A percentile compares a stretch with the other conserved stretches of the same genome.
Conservation (phyloP, 2,888 invertebrate species). For the Gymnosoma rotundatum region DNA sequence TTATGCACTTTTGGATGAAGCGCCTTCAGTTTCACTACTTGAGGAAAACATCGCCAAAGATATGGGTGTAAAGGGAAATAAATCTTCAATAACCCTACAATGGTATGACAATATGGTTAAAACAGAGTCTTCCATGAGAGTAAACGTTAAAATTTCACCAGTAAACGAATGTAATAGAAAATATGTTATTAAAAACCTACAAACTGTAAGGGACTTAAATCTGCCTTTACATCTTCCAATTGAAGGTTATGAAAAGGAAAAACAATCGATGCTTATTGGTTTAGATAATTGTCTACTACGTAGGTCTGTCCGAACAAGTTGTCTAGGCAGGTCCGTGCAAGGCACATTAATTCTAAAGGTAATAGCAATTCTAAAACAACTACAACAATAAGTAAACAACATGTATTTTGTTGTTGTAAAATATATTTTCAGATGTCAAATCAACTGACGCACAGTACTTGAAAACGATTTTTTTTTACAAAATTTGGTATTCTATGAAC, state of each 20-base stretch:
- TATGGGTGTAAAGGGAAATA: constrained; percentile 61
- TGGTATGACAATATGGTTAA: too few relatives aligned
- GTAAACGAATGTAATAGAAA: background rate
- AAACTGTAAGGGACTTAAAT: constrained; percentile 23
- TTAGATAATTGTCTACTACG: constrained; percentile 15
- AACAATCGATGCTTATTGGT: constrained; percentile 33
- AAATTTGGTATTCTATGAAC: too few relatives aligned
- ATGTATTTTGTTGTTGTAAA: too few relatives aligned
- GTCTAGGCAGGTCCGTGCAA: too few relatives aligned
- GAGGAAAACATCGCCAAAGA: constrained; percentile 47
- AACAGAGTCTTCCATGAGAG: constrained; percentile 2
- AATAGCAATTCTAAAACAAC: too few relatives aligned
- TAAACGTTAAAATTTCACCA: constrained; percentile 33
- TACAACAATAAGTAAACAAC: too few relatives aligned
- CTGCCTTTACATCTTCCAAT: constrained; percentile 47
- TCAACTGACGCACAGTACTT: too few relatives aligned
- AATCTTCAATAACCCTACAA: constrained; percentile 53
- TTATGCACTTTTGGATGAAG: constrained; percentile 58
- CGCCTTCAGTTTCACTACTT: constrained; percentile 64
- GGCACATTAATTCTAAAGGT: too few relatives aligned
- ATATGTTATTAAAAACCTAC: constrained; percentile 32
- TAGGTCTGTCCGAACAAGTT: constrained; percentile 20
- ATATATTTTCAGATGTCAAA: too few relatives aligned
- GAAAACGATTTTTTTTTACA: too few relatives aligned
- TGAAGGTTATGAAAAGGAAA: constrained; percentile 10